Percentiles rank a stretch among this genome's conserved stretches.
phyloP scores from a whole-genome alignment of 2,113 vertebrate species.

The Mesembrinibis cayennensis region DNA sequence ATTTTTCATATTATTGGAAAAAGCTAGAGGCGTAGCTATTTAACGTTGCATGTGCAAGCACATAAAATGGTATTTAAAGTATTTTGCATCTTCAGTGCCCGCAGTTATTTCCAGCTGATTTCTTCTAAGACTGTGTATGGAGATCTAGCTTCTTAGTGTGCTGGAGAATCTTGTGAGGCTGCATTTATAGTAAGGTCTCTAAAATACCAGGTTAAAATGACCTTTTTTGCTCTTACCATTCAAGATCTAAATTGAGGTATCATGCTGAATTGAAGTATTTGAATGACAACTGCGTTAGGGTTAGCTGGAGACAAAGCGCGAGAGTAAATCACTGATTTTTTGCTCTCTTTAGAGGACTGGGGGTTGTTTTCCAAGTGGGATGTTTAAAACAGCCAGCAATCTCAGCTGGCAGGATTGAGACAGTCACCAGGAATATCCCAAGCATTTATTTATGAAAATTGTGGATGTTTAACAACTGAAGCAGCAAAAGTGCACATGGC shows the following conservation, averaged over 20 bases:
- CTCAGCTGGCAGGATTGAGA: background rate
- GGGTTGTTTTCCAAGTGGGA: background rate
- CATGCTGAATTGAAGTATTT: background rate
- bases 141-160: background rate
- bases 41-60: background rate
- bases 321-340: background rate
- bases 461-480: background rate
- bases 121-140: background rate
- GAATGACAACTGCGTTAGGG: background rate
- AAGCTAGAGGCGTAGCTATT: background rate
- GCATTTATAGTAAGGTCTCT: background rate
- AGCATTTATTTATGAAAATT: background rate
- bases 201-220: background rate
- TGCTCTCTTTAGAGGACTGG: background rate
- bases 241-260: background rate
- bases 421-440: background rate
- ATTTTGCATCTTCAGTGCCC: background rate
- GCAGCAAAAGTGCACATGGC: background rate
- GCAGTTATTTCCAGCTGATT: background rate
- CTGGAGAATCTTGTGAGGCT: background rate
- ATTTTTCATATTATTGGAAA: background rate
- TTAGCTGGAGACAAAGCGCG: background rate
- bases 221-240: background rate
- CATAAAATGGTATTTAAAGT: background rate
- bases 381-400: background rate